phyloP scores from a whole-genome alignment of 2,113 vertebrate genomes.

The Indri indri region DNA sequence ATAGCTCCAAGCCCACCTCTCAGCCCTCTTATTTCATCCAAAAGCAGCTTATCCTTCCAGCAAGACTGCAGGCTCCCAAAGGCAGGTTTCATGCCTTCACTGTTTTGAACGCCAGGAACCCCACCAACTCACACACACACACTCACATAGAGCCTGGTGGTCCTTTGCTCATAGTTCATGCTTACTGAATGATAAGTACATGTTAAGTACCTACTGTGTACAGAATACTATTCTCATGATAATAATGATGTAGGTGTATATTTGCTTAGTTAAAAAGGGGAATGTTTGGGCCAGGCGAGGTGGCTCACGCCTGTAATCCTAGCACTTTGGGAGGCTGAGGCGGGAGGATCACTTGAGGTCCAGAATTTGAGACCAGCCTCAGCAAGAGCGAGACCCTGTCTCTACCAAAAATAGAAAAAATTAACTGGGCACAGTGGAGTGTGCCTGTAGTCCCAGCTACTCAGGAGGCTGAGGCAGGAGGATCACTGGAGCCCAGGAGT shows the following conservation, averaged over 20 bases:
- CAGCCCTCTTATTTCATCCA: neutral
- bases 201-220: neutral
- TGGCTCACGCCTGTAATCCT: too few relatives aligned
- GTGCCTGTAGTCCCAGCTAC: too few relatives aligned
- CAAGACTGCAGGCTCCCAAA: neutral
- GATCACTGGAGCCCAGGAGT: too few relatives aligned
- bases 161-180: neutral
- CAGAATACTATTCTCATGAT: neutral
- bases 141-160: neutral
- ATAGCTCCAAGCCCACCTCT: neutral
- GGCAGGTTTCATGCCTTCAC: neutral
- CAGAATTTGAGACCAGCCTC: too few relatives aligned
- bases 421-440: too few relatives aligned
- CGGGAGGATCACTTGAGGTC: too few relatives aligned
- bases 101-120: neutral
- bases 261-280: neutral
- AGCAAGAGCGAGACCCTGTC: too few relatives aligned
- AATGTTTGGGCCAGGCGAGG: neutral
- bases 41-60: neutral
- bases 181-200: neutral
- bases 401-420: too few relatives aligned
- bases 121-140: neutral
- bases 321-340: too few relatives aligned
- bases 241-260: neutral
- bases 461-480: too few relatives aligned